phyloP scores from a whole-genome alignment of 2,888 invertebrate genomes.

The Drosophila atroscutellata region DNA sequence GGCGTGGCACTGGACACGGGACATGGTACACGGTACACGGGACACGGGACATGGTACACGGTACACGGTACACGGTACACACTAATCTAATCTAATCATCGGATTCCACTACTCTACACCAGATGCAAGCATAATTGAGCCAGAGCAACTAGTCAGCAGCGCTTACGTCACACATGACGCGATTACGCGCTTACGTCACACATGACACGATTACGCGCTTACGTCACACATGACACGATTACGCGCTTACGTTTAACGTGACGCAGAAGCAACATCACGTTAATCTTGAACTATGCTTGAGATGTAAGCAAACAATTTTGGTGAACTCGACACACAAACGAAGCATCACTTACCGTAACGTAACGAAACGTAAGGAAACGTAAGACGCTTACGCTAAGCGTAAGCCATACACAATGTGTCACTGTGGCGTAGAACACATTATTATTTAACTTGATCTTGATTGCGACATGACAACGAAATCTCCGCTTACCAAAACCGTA shows the following conservation, averaged over 20 bases:
- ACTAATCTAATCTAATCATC: conserved; percentile 1
- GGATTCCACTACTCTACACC: not conserved
- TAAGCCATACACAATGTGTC: not conserved
- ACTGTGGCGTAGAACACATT: not conserved
- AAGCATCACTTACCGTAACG: conserved; percentile 18
- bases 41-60: conserved; percentile 3
- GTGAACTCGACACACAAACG: not conserved
- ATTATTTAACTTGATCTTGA: conserved; percentile 5
- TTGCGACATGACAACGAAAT: conserved; percentile 8
- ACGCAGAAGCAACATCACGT: not conserved
- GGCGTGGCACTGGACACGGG: conserved; percentile 42
- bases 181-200: conserved; percentile 21
- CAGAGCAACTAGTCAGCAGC: conserved; percentile 46
- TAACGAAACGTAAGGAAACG: not conserved
- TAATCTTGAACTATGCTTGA: not conserved
- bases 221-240: conserved; percentile 16
- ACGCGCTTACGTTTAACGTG: conserved; percentile 7
- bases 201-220: conserved; percentile 8
- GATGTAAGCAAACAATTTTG: not conserved
- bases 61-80: too few relatives aligned
- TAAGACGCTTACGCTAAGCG: not conserved
- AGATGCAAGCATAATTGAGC: not conserved
- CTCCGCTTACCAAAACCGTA: not conserved
- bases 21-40: not conserved
- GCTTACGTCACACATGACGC: conserved; percentile 6